phyloP scores from a whole-genome alignment of 2,113 vertebrate species.

The Pomatostomus ruficeps region DNA sequence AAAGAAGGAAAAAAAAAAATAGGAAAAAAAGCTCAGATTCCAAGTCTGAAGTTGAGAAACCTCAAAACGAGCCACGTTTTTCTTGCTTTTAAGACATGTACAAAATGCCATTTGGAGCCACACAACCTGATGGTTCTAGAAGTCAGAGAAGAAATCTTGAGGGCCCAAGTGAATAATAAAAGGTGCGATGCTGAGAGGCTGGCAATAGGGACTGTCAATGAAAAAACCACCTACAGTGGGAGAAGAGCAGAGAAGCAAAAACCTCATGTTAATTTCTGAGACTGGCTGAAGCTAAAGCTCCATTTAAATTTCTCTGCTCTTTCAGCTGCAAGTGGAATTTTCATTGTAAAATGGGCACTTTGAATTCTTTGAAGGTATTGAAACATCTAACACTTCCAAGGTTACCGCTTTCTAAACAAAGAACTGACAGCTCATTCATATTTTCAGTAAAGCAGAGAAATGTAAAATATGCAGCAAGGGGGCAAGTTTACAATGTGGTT shows the following conservation, averaged over 20 bases:
- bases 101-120: conserved; percentile 79
- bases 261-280: conserved; percentile 76
- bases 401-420: conserved; percentile 77
- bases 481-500: conserved; percentile 85
- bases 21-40: conserved; percentile 60
- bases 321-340: conserved; percentile 90
- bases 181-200: conserved; percentile 95
- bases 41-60: conserved; percentile 70
- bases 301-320: conserved; percentile 87
- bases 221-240: conserved; percentile 96
- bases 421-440: conserved; percentile 76
- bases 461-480: conserved; percentile 86
- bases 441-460: conserved; percentile 86
- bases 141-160: conserved; percentile 99
- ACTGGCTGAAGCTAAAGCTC: conserved; percentile 75
- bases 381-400: conserved; percentile 77
- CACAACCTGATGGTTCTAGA: conserved; percentile 91
- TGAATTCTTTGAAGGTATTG: conserved; percentile 77
- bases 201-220: conserved; percentile 99
- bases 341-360: conserved; percentile 83
- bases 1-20: conserved; percentile 10
- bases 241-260: conserved; percentile 88
- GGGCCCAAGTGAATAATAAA: conserved; percentile 99
- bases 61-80: conserved; percentile 67
- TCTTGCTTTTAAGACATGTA: conserved; percentile 72